phyloP scores from a whole-genome alignment of 2,797 vertebrate species.

The Muscicapa striata region DNA sequence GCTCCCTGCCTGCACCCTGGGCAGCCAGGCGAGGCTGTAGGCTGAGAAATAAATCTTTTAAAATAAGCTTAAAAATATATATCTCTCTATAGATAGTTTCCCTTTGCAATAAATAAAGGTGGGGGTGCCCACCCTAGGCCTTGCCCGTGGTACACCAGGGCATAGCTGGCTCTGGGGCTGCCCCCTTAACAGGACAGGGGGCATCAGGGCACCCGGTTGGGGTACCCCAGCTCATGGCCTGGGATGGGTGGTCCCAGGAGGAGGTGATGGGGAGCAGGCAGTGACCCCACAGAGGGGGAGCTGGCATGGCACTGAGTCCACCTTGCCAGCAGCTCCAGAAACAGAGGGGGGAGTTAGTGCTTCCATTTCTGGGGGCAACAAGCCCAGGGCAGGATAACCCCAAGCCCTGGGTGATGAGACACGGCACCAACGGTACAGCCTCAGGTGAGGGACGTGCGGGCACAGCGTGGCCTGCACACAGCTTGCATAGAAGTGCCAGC shows the following conservation, averaged over 20 bases:
- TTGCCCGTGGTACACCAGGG: background rate
- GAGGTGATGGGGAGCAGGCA: conserved; percentile 41
- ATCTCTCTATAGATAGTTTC: conserved; percentile 72
- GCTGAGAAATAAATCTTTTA: conserved; percentile 69
- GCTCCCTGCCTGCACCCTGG: conserved; percentile 11
- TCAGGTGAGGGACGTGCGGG: rapidly evolving
- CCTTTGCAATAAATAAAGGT: conserved; percentile 71
- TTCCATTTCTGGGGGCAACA: conserved; percentile 59
- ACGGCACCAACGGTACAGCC: background rate
- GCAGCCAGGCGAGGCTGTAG: background rate
- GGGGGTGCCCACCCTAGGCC: background rate
- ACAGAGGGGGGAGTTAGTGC: conserved; percentile 58
- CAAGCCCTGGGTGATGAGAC: background rate
- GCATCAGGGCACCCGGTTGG: background rate
- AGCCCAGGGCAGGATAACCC: background rate
- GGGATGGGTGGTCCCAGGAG: conserved; percentile 9
- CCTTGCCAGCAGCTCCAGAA: conserved; percentile 57
- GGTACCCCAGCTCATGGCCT: background rate
- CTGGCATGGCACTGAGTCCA: background rate
- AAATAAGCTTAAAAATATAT: conserved; percentile 74
- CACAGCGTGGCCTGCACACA: background rate
- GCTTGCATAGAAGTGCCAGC: conserved; percentile 64
- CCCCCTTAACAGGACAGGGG: background rate
- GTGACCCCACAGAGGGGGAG: background rate
- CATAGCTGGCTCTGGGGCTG: background rate